Evolutionary conservation across 2,113 vertebrate genomes (phyloP).

Genomic region (Petroica traversi): DNA sequence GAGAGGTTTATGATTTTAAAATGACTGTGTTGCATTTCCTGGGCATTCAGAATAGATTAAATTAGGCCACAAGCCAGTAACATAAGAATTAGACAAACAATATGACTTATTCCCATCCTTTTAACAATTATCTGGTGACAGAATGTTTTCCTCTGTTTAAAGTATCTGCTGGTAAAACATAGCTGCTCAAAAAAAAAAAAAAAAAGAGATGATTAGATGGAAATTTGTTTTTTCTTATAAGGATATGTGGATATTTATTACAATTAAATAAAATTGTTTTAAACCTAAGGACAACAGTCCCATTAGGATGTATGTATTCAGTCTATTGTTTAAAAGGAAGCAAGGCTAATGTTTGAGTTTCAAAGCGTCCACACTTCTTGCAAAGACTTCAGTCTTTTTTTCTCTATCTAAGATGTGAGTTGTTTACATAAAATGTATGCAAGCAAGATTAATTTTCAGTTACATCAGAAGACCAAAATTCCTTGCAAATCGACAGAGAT

Average conservation of each 20-base stretch:
- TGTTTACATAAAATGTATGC: neutral
- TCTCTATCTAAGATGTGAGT: neutral
- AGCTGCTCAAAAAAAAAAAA: neutral
- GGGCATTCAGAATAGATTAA: neutral
- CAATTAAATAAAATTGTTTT: neutral
- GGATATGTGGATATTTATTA: neutral
- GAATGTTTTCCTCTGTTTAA: neutral
- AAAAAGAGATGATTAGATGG: neutral
- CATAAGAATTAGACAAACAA: neutral
- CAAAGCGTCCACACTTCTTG: neutral
- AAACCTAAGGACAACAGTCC: neutral
- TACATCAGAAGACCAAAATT: neutral
- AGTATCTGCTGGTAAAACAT: neutral
- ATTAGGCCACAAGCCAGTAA: neutral
- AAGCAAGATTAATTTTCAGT: neutral
- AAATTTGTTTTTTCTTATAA: neutral
- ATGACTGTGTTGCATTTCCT: neutral
- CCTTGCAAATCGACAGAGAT: neutral
- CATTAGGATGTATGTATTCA: neutral
- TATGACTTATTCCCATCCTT: neutral
- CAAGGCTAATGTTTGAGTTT: neutral
- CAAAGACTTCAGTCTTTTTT: neutral
- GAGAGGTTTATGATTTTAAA: constrained; percentile 42
- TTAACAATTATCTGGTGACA: neutral
- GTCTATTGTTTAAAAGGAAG: neutral